phyloP scores from a whole-genome alignment of 2,113 vertebrate genomes.

The Conger conger region DNA sequence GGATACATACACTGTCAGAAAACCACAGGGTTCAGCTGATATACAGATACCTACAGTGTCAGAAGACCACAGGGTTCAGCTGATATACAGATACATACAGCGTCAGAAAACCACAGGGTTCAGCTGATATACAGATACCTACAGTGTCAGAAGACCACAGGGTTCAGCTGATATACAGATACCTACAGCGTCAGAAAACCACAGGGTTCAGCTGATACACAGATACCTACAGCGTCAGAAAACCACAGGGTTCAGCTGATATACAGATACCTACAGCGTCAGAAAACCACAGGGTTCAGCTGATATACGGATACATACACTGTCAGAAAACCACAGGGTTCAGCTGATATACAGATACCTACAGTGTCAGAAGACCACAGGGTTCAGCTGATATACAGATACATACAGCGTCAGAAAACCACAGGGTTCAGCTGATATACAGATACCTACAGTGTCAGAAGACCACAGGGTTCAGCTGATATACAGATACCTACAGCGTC shows the following conservation, averaged over 20 bases:
- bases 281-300: neutral
- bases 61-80: neutral
- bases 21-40: neutral
- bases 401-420: constrained; percentile 28
- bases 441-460: constrained; percentile 32
- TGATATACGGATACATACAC: neutral
- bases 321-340: neutral
- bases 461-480: neutral
- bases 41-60: constrained; percentile 30
- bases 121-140: neutral
- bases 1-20: neutral
- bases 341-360: neutral
- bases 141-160: constrained; percentile 29
- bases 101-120: constrained; percentile 24
- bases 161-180: neutral
- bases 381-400: neutral
- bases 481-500: constrained; percentile 30
- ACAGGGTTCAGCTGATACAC: neutral
- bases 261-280: constrained; percentile 30
- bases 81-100: constrained; percentile 4
- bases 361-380: constrained; percentile 29
- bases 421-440: neutral
- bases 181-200: constrained; percentile 28
- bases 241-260: neutral
- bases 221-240: constrained; percentile 32